Percentiles rank a stretch among this genome's conserved stretches.
Conservation (phyloP, 2,888 invertebrate genomes). For the Pammene fasciana region DNA sequence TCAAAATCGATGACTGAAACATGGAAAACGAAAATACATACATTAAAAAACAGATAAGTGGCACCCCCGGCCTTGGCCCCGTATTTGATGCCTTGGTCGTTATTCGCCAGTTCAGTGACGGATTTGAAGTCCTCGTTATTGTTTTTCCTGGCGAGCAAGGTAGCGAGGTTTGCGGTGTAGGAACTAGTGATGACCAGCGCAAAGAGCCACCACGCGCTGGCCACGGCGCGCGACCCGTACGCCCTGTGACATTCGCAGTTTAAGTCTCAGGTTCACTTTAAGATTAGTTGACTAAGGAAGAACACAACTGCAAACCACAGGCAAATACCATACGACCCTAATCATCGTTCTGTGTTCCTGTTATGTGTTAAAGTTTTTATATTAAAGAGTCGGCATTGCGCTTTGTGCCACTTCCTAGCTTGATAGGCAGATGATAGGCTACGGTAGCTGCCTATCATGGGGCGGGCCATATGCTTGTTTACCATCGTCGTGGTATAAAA, state of each 20-base stretch:
- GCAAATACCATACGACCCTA: too few species aligned
- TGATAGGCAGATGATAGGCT: too few species aligned
- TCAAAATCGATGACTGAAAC: not conserved
- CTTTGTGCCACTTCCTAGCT: too few species aligned
- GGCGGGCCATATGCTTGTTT: too few species aligned
- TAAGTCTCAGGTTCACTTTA: not conserved
- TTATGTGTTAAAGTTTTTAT: too few species aligned
- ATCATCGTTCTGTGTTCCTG: too few species aligned
- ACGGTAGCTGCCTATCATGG: too few species aligned
- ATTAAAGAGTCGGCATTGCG: too few species aligned
- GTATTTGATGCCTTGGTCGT: constrained; percentile 91
- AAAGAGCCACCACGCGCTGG: constrained; percentile 95
- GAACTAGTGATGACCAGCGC: constrained; percentile 93
- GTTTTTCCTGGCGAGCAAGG: constrained; percentile 92
- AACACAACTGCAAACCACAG: not conserved
- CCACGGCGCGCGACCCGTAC: constrained; percentile 93
- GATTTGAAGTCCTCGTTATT: constrained; percentile 86
- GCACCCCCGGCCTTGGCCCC: constrained; percentile 94
- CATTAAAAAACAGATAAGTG: constrained; percentile 94
- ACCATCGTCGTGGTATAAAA: too few species aligned
- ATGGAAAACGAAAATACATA: constrained; percentile 57
- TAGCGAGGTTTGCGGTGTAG: constrained; percentile 96
- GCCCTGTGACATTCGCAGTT: constrained; percentile 81
- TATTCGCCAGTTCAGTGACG: constrained; percentile 91
- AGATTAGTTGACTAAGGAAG: not conserved